Evolutionary conservation across 2,888 invertebrate genomes (phyloP).

Genomic region (Philereme transversata): DNA sequence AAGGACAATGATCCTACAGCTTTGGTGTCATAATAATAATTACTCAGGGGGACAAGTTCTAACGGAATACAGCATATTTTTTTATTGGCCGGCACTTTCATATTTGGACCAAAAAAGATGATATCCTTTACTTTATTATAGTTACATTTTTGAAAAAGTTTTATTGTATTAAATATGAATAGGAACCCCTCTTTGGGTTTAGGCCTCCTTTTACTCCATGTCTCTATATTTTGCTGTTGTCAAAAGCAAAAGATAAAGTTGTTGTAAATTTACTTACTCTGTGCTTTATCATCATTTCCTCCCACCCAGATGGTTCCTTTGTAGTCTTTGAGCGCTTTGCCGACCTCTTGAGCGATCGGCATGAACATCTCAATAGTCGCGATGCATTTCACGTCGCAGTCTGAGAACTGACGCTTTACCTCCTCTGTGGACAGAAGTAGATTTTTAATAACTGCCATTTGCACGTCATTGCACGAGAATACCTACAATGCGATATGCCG

Average conservation of each 20-base stretch:
- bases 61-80: no score
- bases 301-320: conserved; percentile 86
- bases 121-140: no score
- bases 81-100: no score
- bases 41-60: no score
- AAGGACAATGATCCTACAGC: no score
- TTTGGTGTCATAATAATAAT: no score
- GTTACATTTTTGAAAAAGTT: no score
- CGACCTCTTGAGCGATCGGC: conserved; percentile 83
- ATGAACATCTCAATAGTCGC: conserved; percentile 86
- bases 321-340: conserved; percentile 81
- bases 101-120: no score
- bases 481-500: no score
- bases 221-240: background rate
- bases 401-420: conserved; percentile 85
- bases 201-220: no score
- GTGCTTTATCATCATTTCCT: conserved; percentile 80
- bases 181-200: no score
- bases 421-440: conserved; percentile 77
- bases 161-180: no score
- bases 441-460: conserved; percentile 13
- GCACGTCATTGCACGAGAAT: background rate
- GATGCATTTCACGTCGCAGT: conserved; percentile 86
- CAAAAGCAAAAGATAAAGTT: background rate
- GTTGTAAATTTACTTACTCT: conserved; percentile 50